Evolutionary conservation across 2,113 vertebrate species (phyloP), one percentile per base, ranked within the genome.

Genomic region (Archilochus colubris): DNA sequence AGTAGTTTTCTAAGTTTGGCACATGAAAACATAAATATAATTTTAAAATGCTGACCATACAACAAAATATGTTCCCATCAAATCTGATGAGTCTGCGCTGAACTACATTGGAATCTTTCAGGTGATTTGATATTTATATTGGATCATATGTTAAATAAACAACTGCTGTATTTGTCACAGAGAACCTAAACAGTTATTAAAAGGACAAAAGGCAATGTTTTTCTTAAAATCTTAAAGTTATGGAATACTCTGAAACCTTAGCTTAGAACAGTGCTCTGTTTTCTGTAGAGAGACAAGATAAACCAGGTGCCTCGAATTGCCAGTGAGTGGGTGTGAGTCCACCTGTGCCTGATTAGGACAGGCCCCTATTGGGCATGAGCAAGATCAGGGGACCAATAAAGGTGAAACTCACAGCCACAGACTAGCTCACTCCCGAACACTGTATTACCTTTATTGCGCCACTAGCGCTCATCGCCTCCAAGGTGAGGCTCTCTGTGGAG

Each of bases 31-130:
- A 63, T 91, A 92, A 81, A 84, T 28, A 50, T 67, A 67, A 82
- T 87, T 94, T 80, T 5, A 79, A 92, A 94, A 91, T 87, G 75
- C 84, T 95, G 86, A 94, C 93, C 89, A 54, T 28, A 87, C 59
- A 76, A 82, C 96, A 96, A 96, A 97, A 58, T 92, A 85, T 48
- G 51, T 92, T 89, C 55, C 58, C 9, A 43, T 88, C 75, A 89
- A 48, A 66, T 85, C 76, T 91, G 74, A 88, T 89, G 81, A 92
- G 51, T 58, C 75, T 44, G 30, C 67, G 51, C 59, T 69, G 23
- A 77, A 62, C 6, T 72, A 69, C 54, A n/a, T 9, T 25, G 91
- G 67, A 85, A 92, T 79, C n/a, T 90, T 94, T 86, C 74, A 91
- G 77, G 77, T 92, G 80, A 93, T 91, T 95, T 96, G 73, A 72